phyloP scores from a whole-genome alignment of 2,797 vertebrate genomes.

The Prunella strophiata region DNA sequence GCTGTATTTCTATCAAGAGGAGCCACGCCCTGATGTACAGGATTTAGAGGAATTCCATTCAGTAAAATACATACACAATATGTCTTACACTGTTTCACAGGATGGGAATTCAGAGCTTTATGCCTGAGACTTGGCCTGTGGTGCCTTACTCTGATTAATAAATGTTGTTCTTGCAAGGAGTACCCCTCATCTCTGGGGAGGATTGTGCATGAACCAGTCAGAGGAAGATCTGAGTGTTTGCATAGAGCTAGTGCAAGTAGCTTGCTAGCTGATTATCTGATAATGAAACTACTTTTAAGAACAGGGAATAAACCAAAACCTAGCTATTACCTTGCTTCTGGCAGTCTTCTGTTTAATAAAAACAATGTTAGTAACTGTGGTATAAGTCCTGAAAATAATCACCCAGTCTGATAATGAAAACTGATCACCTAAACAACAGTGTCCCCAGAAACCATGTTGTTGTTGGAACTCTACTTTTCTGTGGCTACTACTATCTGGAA shows the following conservation, averaged over 20 bases:
- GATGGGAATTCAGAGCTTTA: neutral
- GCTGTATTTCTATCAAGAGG: neutral
- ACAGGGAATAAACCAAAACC: neutral
- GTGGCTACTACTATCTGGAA: constrained; percentile 25
- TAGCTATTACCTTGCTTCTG: neutral
- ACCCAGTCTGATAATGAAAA: neutral
- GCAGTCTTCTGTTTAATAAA: constrained; percentile 13
- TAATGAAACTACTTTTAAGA: neutral
- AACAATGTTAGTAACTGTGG: constrained; percentile 8
- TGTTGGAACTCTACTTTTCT: constrained; percentile 34
- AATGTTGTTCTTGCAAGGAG: neutral
- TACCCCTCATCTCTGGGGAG: neutral
- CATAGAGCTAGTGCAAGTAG: rapidly evolving
- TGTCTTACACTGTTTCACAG: neutral
- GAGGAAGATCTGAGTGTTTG: neutral
- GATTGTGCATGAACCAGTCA: neutral
- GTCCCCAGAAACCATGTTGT: neutral
- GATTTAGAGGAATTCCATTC: neutral
- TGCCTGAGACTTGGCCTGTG: neutral
- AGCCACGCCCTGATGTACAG: neutral
- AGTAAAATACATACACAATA: neutral
- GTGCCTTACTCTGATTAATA: neutral
- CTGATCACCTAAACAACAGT: neutral
- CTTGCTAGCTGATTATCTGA: neutral
- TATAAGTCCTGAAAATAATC: constrained; percentile 18